Evolutionary conservation across 2,888 invertebrate genomes (phyloP).

Genomic region (Dilophus febrilis): DNA sequence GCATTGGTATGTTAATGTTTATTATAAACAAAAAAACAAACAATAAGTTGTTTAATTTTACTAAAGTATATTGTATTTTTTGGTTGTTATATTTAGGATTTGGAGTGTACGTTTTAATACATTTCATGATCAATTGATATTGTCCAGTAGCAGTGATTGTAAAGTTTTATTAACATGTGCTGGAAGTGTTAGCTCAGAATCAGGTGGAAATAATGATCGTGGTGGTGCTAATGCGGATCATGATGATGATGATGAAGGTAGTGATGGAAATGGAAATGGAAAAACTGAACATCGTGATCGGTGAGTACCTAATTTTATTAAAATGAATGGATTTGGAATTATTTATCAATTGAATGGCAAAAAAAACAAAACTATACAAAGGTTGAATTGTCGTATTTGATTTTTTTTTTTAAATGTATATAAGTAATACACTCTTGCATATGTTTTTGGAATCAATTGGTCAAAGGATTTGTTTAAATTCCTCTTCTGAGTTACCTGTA

Average conservation of each 20-base stretch:
- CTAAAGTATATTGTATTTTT: conserved; percentile 3
- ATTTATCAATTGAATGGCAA: too few species aligned
- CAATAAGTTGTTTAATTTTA: neutral
- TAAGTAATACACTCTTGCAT: too few species aligned
- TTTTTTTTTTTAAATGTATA: too few species aligned
- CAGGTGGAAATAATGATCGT: conserved; percentile 30
- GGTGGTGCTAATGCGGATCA: too few species aligned
- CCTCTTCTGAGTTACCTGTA: too few species aligned
- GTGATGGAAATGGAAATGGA: neutral
- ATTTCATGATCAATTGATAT: conserved; percentile 87
- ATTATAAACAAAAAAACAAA: neutral
- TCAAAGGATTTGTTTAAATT: too few species aligned
- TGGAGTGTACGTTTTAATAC: conserved; percentile 92
- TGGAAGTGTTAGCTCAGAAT: conserved; percentile 74
- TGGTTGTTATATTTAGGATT: conserved; percentile 38
- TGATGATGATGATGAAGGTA: neutral
- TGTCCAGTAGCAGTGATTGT: conserved; percentile 90
- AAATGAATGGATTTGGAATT: too few species aligned
- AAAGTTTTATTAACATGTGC: conserved; percentile 77
- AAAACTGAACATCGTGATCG: neutral
- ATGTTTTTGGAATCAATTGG: too few species aligned
- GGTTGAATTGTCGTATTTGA: too few species aligned
- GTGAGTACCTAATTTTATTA: too few species aligned
- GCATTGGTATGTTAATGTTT: conserved; percentile 45
- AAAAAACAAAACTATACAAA: too few species aligned